Evolutionary conservation across 2,113 vertebrate genomes (phyloP), one percentile per base, ranked within the genome.

Genomic region (Agapornis roseicollis): DNA sequence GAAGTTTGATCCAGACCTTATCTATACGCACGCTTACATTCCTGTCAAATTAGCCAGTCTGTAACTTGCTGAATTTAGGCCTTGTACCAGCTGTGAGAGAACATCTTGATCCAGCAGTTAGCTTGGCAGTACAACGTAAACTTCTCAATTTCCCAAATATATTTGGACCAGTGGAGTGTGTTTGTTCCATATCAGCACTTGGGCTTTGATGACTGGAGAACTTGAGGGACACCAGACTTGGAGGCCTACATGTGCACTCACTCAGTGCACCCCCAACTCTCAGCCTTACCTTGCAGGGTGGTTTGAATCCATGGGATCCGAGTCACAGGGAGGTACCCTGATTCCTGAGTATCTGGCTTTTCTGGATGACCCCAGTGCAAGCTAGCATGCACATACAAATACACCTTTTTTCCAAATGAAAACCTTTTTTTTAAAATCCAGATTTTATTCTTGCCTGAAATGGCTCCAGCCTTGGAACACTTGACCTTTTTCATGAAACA

Each of bases 271-370:
- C 13, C 39, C 13, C 25, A 72, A 11, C 15, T 60, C 28, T 58
- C 63, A 42, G 28, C 7, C 11, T 82, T 39, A 55, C 8, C 24
- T 39, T 17, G 35, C 0, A 0, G 33, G 7, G 22, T 1, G 4
- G 25, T 80, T 60, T 65, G 33, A 61, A 39, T 52, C 11, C 0
- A 4, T 11, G 11, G 58, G 52, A 50, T 42, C 13, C 27, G 39
- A 19, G 31, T 37, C 2, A 2, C 28, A 52, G 28, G 3, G 27
- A 42, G 19, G 13, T 33, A 35, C 25, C 0, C 0, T 50, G 13
- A 39, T 37, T 58, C 53, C 23, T 56, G 41, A 49, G 10, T 42
- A 61, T 70, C 28, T 68, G 78, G 8, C 27, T 80, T 24, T 80
- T 79, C 13, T 17, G 44, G 17, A 46, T 63, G 55, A 58, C 28